These are phyloP conservation scores for Enteromius thamalakanensis DNA, from an alignment of 2,797 vertebrate species.

Conservation along the genomic window DNA sequence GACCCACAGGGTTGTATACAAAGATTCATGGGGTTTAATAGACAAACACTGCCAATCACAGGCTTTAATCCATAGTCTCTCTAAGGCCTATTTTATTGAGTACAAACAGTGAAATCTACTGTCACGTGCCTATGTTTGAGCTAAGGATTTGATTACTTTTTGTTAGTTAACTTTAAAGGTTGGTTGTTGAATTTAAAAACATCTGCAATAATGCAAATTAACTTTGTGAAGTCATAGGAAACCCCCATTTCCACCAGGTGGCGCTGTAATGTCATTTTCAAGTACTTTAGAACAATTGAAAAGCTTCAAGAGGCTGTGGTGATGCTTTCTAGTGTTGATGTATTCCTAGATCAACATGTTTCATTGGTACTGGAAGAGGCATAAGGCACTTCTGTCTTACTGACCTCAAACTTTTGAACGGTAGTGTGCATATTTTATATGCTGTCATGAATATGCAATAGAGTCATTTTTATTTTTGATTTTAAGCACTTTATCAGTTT, in stretches of 20 bases:
- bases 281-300: not conserved
- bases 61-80: slow-evolving; percentile 9
- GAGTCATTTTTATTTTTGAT: not conserved
- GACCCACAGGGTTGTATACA: slow-evolving; percentile 5
- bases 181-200: slow-evolving; percentile 2
- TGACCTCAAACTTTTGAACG: not conserved
- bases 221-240: not conserved
- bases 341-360: slow-evolving; percentile 1
- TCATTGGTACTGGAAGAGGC: not conserved
- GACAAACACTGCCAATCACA: not conserved
- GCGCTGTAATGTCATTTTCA: slow-evolving; percentile 56
- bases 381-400: not conserved
- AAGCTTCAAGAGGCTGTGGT: not conserved
- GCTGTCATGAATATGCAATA: not conserved
- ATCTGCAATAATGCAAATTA: not conserved
- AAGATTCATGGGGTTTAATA: slow-evolving; percentile 14
- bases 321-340: not conserved
- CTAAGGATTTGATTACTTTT: not conserved
- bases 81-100: slow-evolving; percentile 21
- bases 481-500: not conserved
- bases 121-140: not conserved
- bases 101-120: slow-evolving; percentile 3
- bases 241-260: slow-evolving; percentile 68
- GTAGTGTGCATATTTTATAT: not conserved
- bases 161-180: not conserved